Conservation (phyloP, 2,888 invertebrate genomes). For the Fissipunctia ypsillon region DNA sequence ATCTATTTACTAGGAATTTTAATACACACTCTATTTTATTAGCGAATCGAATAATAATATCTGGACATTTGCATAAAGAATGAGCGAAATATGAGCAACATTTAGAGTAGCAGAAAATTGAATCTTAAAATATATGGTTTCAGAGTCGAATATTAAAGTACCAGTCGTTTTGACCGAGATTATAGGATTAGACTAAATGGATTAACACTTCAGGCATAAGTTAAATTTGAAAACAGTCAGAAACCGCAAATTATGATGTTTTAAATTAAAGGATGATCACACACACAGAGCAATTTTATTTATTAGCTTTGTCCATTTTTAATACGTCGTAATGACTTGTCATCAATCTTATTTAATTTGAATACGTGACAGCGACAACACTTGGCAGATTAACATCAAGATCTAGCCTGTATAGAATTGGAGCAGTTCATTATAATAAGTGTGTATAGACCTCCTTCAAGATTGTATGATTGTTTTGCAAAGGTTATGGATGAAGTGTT, state of each 20-base stretch:
- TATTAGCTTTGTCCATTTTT: constrained; percentile 9
- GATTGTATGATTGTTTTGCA: too few relatives aligned
- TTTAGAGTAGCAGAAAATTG: not conserved
- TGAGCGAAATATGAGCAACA: not conserved
- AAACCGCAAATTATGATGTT: not conserved
- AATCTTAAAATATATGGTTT: not conserved
- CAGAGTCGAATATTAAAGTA: not conserved
- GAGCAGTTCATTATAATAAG: too few relatives aligned
- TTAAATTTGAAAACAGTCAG: not conserved
- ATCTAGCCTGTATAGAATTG: too few relatives aligned
- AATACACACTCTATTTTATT: constrained; percentile 30
- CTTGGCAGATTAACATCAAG: constrained; percentile 20
- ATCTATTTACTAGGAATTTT: constrained; percentile 11
- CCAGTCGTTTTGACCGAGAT: not conserved
- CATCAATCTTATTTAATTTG: constrained; percentile 51
- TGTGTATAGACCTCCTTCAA: too few relatives aligned
- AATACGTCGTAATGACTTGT: constrained; percentile 25
- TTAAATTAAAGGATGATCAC: constrained; percentile 5
- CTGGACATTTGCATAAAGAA: constrained; percentile 23
- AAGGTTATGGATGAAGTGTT: too few relatives aligned
- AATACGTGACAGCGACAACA: constrained; percentile 32
- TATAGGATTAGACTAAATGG: constrained; percentile 14
- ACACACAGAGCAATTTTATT: constrained; percentile 5
- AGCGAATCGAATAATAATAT: constrained; percentile 26
- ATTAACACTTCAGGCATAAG: constrained; percentile 18